Evolutionary conservation across 23 tunicate species (phyloP), one percentile per base, ranked within the genome.

Genomic region (Halocynthia roretzi): DNA sequence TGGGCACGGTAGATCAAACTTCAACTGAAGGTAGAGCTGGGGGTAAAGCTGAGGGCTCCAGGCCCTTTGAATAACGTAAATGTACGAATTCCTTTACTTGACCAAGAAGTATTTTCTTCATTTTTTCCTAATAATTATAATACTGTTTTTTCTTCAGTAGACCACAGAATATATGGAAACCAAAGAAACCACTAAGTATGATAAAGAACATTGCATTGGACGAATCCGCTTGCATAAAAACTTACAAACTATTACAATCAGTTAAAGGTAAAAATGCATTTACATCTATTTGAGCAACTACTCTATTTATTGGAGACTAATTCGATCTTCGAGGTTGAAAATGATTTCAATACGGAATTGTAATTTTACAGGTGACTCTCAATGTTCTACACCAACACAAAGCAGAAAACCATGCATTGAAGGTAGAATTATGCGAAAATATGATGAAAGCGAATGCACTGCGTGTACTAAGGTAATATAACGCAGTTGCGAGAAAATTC

Each of bases 371-470:
- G 86, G 86, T 14, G 66, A 61, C 8, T 40, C 21, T 50, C 66
- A 53, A 65, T 87, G 93, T 61, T 20, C 53, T 22, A 70, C 53
- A 8, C 44, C 56, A 20, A 20, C 61, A 18, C 52, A 49, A 6
- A 54, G 22, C 8, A 71, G 90, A n/a, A 52, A 63, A 6, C 51
- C 83, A 6, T 85, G 90, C 51, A 62, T 80, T 8, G 67, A 48
- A 31, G 83, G 84, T 5, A 56, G 71, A 51, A 60, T 78, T 23
- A 56, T 68, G 7, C 71, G 68, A 54, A 55, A 71, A 51, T 62
- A 70, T 72, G 90, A 82, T 49, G 84, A 85, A 80, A 85, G 90
- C 67, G 90, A 85, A 40, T 85, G 90, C 51, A 55, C 83, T 44
- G 80, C 84, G 15, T 85, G 90, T 55, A 56, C 77, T 0, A 85